A percentile compares a stretch with the other conserved stretches of the same genome.
These are phyloP conservation scores for Trachelus troglodyta DNA, from an alignment of 2,888 invertebrate genomes.

Conservation along the genomic window DNA sequence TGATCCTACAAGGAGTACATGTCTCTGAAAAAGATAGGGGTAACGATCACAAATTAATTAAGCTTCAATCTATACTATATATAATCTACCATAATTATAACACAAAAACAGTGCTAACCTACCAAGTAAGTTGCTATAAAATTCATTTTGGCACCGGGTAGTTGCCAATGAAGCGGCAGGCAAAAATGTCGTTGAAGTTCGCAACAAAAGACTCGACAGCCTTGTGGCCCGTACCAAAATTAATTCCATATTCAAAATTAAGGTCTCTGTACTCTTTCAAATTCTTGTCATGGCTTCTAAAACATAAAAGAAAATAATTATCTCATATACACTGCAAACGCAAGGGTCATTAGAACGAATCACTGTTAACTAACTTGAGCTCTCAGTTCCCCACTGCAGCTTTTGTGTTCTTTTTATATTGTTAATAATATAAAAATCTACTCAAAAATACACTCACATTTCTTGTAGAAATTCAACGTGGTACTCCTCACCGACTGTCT, in stretches of 20 bases:
- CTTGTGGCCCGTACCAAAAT: slow-evolving; percentile 38
- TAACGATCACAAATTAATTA: background rate
- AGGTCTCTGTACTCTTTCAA: background rate
- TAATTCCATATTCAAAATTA: slow-evolving; percentile 40
- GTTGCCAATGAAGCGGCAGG: slow-evolving; percentile 28
- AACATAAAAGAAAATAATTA: background rate
- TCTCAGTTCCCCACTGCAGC: background rate
- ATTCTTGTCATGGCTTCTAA: background rate
- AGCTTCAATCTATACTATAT: background rate
- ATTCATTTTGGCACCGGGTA: slow-evolving; percentile 30
- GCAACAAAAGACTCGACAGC: slow-evolving; percentile 27
- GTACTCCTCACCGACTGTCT: background rate
- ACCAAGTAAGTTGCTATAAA: slow-evolving; percentile 27
- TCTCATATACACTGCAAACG: background rate
- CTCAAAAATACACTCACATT: background rate
- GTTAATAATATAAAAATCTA: background rate
- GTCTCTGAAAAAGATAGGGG: slow-evolving; percentile 23
- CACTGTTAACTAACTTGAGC: background rate
- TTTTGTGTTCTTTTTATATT: background rate
- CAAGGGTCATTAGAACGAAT: background rate
- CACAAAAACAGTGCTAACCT: slow-evolving; percentile 21
- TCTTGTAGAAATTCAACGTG: background rate
- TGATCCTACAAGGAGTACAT: slow-evolving; percentile 16
- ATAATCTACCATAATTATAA: slow-evolving; percentile 19
- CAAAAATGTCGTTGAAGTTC: slow-evolving; percentile 22